These are phyloP conservation scores for Drosophila pandora DNA, from an alignment of 1,140 invertebrate species.

Conservation along the genomic window DNA sequence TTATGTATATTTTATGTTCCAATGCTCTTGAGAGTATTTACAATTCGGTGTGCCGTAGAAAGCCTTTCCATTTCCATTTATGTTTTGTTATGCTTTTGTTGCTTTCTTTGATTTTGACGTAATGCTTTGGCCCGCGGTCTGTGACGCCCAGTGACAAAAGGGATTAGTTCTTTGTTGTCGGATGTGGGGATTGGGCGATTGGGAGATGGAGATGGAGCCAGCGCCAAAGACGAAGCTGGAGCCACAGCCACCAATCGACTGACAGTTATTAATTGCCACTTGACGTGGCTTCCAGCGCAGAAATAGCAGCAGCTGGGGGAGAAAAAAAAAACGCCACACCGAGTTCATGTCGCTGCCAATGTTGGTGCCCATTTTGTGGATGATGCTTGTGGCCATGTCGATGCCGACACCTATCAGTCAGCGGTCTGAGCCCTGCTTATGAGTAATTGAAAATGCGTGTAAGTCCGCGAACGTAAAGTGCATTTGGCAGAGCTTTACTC, in stretches of 20 bases:
- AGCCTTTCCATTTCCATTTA: conserved; percentile 40
- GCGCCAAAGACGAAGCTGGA: conserved; percentile 26
- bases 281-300: conserved; percentile 52
- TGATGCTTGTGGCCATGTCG: conserved; percentile 40
- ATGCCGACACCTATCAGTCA: conserved; percentile 48
- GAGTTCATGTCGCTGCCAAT: conserved; percentile 31
- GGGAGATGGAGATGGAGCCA: conserved; percentile 20
- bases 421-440: conserved; percentile 41
- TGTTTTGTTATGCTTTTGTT: conserved; percentile 41
- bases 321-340: background rate
- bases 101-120: conserved; percentile 71
- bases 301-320: background rate
- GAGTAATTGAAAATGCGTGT: conserved; percentile 65
- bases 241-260: conserved; percentile 73
- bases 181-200: conserved; percentile 19
- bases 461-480: conserved; percentile 45
- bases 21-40: conserved; percentile 42
- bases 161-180: conserved; percentile 73
- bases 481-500: background rate
- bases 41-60: conserved; percentile 20
- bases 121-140: conserved; percentile 62
- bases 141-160: conserved; percentile 71
- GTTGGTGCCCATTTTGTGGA: conserved; percentile 41
- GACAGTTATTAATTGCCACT: conserved; percentile 80
- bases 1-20: background rate